Evolutionary conservation across 1,140 invertebrate genomes (phyloP).

Genomic region (Harlomillsia oculata): DNA sequence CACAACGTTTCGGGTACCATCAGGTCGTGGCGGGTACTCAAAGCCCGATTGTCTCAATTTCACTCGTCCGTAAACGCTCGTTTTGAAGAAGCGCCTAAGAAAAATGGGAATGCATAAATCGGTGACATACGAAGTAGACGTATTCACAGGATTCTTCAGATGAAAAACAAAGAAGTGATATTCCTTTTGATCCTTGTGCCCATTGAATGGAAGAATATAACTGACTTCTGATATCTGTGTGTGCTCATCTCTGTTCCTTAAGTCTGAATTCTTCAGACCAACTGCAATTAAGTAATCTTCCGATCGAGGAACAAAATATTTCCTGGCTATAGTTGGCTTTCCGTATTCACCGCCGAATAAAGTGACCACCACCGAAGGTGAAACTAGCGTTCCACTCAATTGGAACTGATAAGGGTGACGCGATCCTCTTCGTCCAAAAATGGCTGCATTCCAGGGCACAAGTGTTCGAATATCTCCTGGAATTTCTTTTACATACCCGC

Average conservation of each 20-base stretch:
- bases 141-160: constrained; percentile 4
- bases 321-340: background rate
- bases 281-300: constrained; percentile 8
- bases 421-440: background rate
- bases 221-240: constrained; percentile 10
- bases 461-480: constrained; percentile 7
- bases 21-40: background rate
- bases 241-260: background rate
- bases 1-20: background rate
- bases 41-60: constrained; percentile 2
- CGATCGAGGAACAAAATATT: constrained; percentile 10
- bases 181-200: background rate
- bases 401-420: background rate
- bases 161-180: constrained; percentile 6
- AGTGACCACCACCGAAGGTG: constrained; percentile 2
- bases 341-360: constrained; percentile 13
- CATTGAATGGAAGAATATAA: constrained; percentile 5
- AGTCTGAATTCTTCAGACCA: background rate
- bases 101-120: constrained; percentile 1
- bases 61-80: background rate
- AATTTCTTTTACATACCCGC: constrained; percentile 10
- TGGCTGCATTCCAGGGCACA: constrained; percentile 10
- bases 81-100: background rate
- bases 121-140: background rate
- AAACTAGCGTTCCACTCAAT: constrained; percentile 3